These are phyloP conservation scores for Pseudopodoces humilis DNA, from an alignment of 2,113 vertebrate species.

Conservation along the genomic window DNA sequence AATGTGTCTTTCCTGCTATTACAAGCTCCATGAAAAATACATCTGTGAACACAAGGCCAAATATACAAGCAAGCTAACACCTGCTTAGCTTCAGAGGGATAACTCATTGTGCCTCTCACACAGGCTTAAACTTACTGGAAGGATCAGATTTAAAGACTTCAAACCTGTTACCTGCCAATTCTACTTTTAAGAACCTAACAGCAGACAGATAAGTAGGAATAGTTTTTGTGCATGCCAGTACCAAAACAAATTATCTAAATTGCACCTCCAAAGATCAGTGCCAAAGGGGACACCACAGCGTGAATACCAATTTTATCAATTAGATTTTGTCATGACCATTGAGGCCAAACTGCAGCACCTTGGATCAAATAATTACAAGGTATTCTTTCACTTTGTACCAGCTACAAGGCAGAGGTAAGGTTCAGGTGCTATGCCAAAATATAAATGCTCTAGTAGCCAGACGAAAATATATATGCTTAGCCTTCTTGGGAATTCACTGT, in stretches of 20 bases:
- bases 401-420: not conserved
- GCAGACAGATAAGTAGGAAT: not conserved
- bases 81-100: not conserved
- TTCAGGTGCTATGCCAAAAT: not conserved
- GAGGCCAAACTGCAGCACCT: not conserved
- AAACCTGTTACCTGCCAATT: not conserved
- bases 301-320: not conserved
- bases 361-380: not conserved
- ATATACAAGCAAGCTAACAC: not conserved
- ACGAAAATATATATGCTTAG: not conserved
- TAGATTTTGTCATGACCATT: not conserved
- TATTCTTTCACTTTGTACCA: not conserved
- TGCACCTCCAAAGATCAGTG: not conserved
- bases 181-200: not conserved
- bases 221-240: not conserved
- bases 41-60: not conserved
- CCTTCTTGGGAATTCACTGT: not conserved
- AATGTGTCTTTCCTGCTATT: not conserved
- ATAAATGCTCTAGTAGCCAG: not conserved
- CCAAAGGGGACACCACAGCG: fast-evolving
- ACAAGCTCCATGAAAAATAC: not conserved
- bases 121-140: not conserved
- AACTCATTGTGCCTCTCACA: not conserved
- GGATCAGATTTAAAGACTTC: not conserved
- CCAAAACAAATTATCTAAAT: not conserved